Conservation (phyloP, 1,140 invertebrate species). For the Diorhabda carinulata region DNA sequence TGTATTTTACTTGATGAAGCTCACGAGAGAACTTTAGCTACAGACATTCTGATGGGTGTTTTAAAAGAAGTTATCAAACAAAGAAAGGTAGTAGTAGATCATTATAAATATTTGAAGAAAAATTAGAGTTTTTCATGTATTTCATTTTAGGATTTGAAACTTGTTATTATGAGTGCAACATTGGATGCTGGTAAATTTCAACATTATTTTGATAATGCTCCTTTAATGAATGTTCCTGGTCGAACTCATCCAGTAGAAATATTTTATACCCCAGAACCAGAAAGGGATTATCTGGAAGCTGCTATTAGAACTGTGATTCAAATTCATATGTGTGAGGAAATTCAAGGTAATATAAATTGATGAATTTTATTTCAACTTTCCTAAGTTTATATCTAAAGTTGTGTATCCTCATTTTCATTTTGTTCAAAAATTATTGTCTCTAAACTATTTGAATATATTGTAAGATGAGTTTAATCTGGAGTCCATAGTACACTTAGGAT, state of each 20-base stretch:
- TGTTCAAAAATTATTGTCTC: too few relatives aligned
- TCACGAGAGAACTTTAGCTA: constrained; percentile 97
- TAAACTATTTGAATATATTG: too few relatives aligned
- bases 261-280: constrained; percentile 98
- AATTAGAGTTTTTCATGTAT: constrained; percentile 22
- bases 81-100: constrained; percentile 48
- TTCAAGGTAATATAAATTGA: constrained; percentile 67
- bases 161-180: constrained; percentile 99
- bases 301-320: constrained; percentile 98
- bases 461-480: too few relatives aligned
- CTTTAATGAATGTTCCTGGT: constrained; percentile 97
- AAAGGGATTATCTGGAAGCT: constrained; percentile 97
- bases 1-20: constrained; percentile 97
- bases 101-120: too few relatives aligned
- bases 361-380: too few relatives aligned
- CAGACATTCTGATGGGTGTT: constrained; percentile 98
- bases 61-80: constrained; percentile 97
- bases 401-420: too few relatives aligned
- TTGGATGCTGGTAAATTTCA: constrained; percentile 99
- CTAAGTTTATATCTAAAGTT: too few relatives aligned
- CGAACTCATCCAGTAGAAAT: constrained; percentile 96
- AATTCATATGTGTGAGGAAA: constrained; percentile 98
- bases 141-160: constrained; percentile 73
- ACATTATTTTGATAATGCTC: constrained; percentile 97
- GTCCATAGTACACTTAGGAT: too few relatives aligned